Conservation (phyloP, 2,797 vertebrate species). For the Alectoris magna region DNA sequence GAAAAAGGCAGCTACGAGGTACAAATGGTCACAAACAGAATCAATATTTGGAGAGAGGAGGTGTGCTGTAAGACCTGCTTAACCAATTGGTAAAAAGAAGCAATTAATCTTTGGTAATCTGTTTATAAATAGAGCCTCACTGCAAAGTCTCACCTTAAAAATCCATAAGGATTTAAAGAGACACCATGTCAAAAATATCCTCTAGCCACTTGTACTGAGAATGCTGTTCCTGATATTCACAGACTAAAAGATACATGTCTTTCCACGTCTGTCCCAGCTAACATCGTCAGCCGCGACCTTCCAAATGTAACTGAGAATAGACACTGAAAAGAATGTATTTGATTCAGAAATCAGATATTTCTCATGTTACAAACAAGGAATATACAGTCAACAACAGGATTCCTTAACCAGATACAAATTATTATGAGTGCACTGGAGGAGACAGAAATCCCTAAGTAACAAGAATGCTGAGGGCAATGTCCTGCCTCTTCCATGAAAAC, state of each 20-base stretch:
- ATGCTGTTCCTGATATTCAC: not conserved
- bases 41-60: not conserved
- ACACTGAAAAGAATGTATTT: not conserved
- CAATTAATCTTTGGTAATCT: conserved; percentile 3
- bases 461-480: not conserved
- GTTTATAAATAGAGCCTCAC: not conserved
- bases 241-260: not conserved
- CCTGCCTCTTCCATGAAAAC: not conserved
- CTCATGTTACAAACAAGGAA: not conserved
- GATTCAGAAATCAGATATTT: not conserved
- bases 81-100: not conserved
- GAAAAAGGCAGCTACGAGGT: not conserved
- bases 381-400: not conserved
- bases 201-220: not conserved
- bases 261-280: not conserved
- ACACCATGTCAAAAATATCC: not conserved
- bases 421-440: not conserved
- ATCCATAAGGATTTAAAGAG: not conserved
- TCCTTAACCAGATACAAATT: not conserved
- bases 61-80: not conserved
- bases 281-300: not conserved
- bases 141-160: conserved; percentile 15
- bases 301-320: not conserved
- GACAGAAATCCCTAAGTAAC: not conserved
- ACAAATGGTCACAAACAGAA: not conserved